Percentiles rank a stretch among this genome's conserved stretches.
These are phyloP conservation scores for Euthynnus affinis DNA, from an alignment of 2,797 vertebrate species.

Conservation along the genomic window DNA sequence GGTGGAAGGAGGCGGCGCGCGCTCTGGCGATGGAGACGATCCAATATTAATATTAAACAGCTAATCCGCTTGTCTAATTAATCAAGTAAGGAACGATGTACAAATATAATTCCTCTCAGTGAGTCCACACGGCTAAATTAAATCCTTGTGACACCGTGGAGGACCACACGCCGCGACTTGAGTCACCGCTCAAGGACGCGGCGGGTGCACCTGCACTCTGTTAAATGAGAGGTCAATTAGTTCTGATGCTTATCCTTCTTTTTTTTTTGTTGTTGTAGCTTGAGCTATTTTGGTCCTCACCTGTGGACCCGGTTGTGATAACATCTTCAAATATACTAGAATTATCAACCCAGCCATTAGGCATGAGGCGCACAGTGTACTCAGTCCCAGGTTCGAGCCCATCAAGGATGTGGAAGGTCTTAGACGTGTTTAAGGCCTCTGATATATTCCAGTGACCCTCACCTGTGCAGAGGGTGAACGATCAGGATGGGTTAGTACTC, in stretches of 20 bases:
- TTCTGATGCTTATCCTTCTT: slow-evolving; percentile 24
- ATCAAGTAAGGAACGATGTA: slow-evolving; percentile 79
- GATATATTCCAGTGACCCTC: slow-evolving; percentile 89
- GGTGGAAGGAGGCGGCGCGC: slow-evolving; percentile 51
- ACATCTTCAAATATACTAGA: slow-evolving; percentile 95
- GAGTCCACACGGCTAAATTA: slow-evolving; percentile 61
- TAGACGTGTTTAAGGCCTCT: slow-evolving; percentile 89
- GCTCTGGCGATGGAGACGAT: slow-evolving; percentile 63
- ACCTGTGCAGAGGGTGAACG: slow-evolving; percentile 83
- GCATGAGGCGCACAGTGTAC: slow-evolving; percentile 90
- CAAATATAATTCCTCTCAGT: slow-evolving; percentile 80
- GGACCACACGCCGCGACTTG: slow-evolving; percentile 44
- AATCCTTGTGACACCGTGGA: slow-evolving; percentile 63
- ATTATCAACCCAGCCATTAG: slow-evolving; percentile 92
- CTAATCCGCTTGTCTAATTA: slow-evolving; percentile 86
- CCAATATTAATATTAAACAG: slow-evolving; percentile 86
- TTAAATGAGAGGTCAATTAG: slow-evolving; percentile 36
- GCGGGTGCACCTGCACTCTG: neutral
- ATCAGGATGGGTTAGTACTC: slow-evolving; percentile 59
- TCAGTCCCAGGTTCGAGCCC: slow-evolving; percentile 90
- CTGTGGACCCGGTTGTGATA: slow-evolving; percentile 91
- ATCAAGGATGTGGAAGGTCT: slow-evolving; percentile 90
- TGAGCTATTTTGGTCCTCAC: slow-evolving; percentile 81
- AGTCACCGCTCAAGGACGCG: slow-evolving; percentile 69
- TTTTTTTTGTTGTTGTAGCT: neutral